Conservation (phyloP, 2,113 vertebrate species). For the Callospermophilus lateralis region DNA sequence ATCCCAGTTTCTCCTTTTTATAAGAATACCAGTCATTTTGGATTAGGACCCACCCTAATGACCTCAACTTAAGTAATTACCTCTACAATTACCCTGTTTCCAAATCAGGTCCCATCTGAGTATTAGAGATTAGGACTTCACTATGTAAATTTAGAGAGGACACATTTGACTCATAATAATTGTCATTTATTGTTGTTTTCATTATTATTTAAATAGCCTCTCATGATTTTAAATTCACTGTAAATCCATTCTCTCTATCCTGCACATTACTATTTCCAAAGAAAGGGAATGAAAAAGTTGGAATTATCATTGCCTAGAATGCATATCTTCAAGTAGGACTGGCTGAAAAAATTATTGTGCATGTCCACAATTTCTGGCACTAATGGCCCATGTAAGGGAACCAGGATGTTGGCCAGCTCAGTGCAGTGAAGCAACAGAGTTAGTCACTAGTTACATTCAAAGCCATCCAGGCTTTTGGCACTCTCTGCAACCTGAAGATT, state of each 20-base stretch:
- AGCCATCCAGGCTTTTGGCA: background rate
- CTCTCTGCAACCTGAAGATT: background rate
- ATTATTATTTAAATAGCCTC: background rate
- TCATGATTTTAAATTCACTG: background rate
- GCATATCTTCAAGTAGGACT: background rate
- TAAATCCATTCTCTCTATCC: background rate
- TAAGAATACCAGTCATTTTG: background rate
- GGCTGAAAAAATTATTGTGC: background rate
- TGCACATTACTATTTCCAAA: background rate
- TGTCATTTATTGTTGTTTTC: background rate
- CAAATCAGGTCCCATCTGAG: background rate
- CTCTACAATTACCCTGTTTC: background rate
- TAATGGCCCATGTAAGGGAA: background rate
- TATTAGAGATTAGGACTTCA: background rate
- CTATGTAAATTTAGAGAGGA: background rate
- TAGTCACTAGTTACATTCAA: slow-evolving; percentile 1
- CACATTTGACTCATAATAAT: background rate
- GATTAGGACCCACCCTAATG: background rate
- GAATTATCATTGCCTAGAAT: background rate
- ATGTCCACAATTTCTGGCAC: background rate
- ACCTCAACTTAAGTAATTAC: background rate
- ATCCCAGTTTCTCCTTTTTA: background rate
- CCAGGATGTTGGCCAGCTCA: background rate
- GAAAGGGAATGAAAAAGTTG: background rate
- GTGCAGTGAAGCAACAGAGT: background rate